Percentiles rank a stretch among this genome's conserved stretches.
Conservation (phyloP, 2,113 vertebrate genomes). For the Chionis minor region DNA sequence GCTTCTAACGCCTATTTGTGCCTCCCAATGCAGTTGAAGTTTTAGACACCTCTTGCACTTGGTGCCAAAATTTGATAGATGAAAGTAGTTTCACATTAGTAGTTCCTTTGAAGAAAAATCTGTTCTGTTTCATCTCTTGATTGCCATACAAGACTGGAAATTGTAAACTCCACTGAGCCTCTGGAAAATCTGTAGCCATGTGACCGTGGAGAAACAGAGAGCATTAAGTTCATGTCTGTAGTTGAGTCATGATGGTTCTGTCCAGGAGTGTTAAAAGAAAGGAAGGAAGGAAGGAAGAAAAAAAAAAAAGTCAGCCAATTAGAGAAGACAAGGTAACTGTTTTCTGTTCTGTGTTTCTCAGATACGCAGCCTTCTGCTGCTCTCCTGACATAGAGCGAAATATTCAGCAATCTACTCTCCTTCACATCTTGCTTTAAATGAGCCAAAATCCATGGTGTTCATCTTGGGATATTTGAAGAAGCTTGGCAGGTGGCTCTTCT, state of each 20-base stretch:
- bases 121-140: neutral
- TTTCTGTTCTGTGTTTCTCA: neutral
- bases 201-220: neutral
- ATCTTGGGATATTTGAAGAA: neutral
- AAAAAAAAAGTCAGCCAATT: neutral
- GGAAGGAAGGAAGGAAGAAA: too few relatives aligned
- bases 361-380: neutral
- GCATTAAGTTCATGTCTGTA: accelerated
- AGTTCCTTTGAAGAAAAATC: slow-evolving; percentile 21
- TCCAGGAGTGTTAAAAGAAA: neutral
- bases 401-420: neutral
- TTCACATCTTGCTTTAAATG: neutral
- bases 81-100: neutral
- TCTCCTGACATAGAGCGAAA: neutral
- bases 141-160: neutral
- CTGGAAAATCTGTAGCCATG: neutral
- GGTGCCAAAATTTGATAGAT: neutral
- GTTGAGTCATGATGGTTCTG: neutral
- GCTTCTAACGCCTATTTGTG: neutral
- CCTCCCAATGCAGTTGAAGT: neutral
- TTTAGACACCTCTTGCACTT: neutral
- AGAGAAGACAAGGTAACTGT: neutral
- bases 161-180: neutral
- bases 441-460: neutral
- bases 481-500: neutral